Percentiles rank a stretch among this genome's conserved stretches.
These are phyloP conservation scores for Lasaia peninsularis DNA, from an alignment of 1,140 invertebrate genomes.

Conservation along the genomic window DNA sequence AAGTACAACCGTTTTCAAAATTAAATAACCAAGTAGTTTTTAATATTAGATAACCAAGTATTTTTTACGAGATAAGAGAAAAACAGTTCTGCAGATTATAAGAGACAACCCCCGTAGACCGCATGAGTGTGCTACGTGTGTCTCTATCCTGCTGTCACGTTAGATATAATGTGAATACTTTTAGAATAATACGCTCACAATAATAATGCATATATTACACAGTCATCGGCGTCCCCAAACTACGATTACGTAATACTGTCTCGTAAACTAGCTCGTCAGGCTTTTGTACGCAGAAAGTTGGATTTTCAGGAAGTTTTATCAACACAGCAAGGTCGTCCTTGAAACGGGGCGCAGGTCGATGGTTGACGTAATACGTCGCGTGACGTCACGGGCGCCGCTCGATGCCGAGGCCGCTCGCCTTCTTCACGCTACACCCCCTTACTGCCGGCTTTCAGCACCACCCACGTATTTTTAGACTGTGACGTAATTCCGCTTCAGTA, in stretches of 20 bases:
- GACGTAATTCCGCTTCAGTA: constrained; percentile 60
- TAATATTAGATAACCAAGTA: too few relatives aligned
- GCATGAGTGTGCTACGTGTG: too few relatives aligned
- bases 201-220: too few relatives aligned
- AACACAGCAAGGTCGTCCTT: constrained; percentile 61
- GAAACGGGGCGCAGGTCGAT: constrained; percentile 64
- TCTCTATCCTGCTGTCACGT: too few relatives aligned
- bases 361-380: constrained; percentile 53
- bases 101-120: too few relatives aligned
- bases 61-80: too few relatives aligned
- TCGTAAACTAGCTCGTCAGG: not conserved
- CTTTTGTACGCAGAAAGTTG: constrained; percentile 7
- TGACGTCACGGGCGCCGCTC: constrained; percentile 64
- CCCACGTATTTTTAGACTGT: constrained; percentile 67
- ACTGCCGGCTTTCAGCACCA: constrained; percentile 41
- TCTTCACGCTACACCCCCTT: constrained; percentile 38
- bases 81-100: too few relatives aligned
- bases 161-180: too few relatives aligned
- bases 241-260: not conserved
- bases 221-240: too few relatives aligned
- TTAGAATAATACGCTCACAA: too few relatives aligned
- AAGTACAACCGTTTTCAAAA: too few relatives aligned
- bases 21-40: too few relatives aligned
- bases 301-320: constrained; percentile 16
- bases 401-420: constrained; percentile 42